Conservation (phyloP, 2,797 vertebrate species). For the Dermochelys coriacea region DNA sequence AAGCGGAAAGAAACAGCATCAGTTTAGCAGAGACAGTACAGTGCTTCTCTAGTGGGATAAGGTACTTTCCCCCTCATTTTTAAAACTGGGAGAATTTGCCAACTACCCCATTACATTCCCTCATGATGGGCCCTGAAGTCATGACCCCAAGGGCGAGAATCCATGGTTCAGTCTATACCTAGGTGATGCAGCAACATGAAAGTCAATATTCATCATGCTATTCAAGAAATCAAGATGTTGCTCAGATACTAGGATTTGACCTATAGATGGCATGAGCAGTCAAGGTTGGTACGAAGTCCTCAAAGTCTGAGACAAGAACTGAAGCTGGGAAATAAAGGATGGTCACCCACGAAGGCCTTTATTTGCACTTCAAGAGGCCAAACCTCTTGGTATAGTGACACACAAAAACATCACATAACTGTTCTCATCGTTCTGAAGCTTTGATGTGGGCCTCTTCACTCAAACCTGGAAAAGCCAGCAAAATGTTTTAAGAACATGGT, state of each 20-base stretch:
- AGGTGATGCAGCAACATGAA: not conserved
- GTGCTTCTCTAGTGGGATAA: not conserved
- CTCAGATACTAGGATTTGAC: not conserved
- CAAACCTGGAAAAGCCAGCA: too few relatives aligned
- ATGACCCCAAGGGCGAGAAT: slow-evolving; percentile 15
- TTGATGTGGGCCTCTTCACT: too few relatives aligned
- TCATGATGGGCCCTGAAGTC: not conserved
- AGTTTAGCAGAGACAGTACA: not conserved
- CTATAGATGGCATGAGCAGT: not conserved
- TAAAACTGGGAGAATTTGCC: not conserved
- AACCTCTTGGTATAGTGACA: not conserved
- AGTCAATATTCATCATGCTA: too few relatives aligned
- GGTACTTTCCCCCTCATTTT: not conserved
- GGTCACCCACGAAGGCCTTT: not conserved
- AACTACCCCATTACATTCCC: not conserved
- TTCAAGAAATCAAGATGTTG: not conserved
- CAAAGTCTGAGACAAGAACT: not conserved
- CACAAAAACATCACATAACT: not conserved
- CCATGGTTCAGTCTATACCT: not conserved
- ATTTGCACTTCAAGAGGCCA: not conserved
- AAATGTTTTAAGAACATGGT: too few relatives aligned
- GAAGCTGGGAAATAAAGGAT: not conserved
- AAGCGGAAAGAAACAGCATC: not conserved
- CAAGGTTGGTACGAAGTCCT: too few relatives aligned
- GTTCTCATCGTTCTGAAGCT: not conserved